Evolutionary conservation across 1,140 invertebrate genomes (phyloP), one percentile per base, ranked within the genome.

Genomic region (Apis dorsata): DNA sequence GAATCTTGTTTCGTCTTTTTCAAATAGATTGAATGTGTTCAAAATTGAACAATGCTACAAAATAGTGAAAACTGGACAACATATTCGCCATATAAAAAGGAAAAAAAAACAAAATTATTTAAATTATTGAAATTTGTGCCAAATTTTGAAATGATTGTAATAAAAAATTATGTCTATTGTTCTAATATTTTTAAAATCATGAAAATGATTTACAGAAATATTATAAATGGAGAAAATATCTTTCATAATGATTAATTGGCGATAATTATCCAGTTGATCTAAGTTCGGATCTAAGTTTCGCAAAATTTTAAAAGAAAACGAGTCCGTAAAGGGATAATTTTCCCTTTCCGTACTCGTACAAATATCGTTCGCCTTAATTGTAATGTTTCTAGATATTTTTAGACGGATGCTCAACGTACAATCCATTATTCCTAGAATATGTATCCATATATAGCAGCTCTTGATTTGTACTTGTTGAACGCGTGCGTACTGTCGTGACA

Each of bases 401-500:
- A 90, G 88, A 90, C 85, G 81, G 89, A 86, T 90, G 91, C 91
- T 91, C 90, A 91, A 90, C 81, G 81, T 85, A 87, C 75, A 86
- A 85, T 88, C 86, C 89, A 87, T 89, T 90, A 86, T 80, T 86
- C 75, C 44, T 85, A 84, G 69, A 68, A 78, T 51, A 59, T 62
- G 60, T 71, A 79, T 21, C n/a, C 66, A 10, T 78, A 55, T 60
- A 53, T 82, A 70, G 57, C n/a, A 44, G 49, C 13, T 69, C 49
- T 69, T 84, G 28, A 74, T 79, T 84, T 80, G 28, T 68, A 71
- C 24, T 79, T 71, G 74, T 63, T 65, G 13, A 28, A 24, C 34
- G 65, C 28, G n/a, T 44, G 59, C 78, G 57, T 28, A 49, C n/a
- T 60, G 51, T 73, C 21, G n/a, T 62, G 51, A 17, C 11, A 44